Percentiles rank a stretch among this genome's conserved stretches.
Conservation (phyloP, 2,113 vertebrate genomes). For the Callipepla squamata region DNA sequence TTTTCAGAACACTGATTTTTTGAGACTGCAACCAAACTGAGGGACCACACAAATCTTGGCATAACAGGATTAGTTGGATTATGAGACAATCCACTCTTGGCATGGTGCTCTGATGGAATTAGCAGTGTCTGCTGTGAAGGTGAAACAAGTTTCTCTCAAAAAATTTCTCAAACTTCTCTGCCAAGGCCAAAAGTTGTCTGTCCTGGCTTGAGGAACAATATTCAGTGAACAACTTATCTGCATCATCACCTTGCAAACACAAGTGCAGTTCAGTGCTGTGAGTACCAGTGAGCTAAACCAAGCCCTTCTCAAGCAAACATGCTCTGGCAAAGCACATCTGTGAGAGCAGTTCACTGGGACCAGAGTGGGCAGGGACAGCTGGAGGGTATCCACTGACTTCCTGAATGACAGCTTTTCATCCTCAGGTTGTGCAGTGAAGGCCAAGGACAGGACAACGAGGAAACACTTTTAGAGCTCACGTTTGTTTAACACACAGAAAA, state of each 20-base stretch:
- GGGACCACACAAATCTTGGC: not conserved
- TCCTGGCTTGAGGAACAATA: not conserved
- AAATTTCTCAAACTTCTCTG: not conserved
- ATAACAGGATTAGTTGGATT: conserved; percentile 18
- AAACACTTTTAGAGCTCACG: not conserved
- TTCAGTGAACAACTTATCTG: not conserved
- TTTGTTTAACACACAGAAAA: not conserved
- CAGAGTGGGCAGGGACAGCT: not conserved
- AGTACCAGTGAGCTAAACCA: not conserved
- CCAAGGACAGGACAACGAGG: not conserved
- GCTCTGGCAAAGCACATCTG: fast-evolving
- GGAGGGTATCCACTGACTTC: not conserved
- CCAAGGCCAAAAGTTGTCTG: not conserved
- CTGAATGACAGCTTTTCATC: not conserved
- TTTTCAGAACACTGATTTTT: not conserved
- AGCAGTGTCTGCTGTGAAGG: conserved; percentile 16
- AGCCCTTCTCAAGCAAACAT: not conserved
- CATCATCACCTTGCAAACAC: not conserved
- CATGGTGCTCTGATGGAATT: not conserved
- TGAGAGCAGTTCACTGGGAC: not conserved
- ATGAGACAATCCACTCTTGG: not conserved
- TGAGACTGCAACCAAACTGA: not conserved
- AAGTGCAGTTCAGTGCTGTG: not conserved
- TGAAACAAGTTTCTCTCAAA: conserved; percentile 4
- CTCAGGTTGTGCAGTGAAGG: not conserved